phyloP scores from a whole-genome alignment of 2,888 invertebrate species.

The Leptinotarsa rubiginosa region DNA sequence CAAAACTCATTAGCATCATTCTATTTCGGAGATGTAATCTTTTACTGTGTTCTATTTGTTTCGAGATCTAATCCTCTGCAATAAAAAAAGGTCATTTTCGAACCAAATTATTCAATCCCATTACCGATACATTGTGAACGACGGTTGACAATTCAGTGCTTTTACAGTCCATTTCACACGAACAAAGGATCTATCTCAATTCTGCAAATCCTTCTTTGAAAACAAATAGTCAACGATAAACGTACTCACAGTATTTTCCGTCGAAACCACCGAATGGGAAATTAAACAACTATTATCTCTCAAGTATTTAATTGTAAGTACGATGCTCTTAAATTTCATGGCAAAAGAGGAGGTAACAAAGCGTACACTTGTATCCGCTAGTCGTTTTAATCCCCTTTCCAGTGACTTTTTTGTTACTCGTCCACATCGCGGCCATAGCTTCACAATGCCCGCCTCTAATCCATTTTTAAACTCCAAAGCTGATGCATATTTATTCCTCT shows the following conservation, averaged over 20 bases:
- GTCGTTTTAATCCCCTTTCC: conserved; percentile 41
- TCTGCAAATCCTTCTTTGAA: conserved; percentile 8
- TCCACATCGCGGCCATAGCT: conserved; percentile 56
- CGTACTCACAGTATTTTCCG: conserved; percentile 37
- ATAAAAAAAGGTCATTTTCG: neutral
- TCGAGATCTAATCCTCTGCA: no score
- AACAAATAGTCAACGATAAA: conserved; percentile 17
- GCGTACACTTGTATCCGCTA: conserved; percentile 55
- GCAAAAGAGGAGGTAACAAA: conserved; percentile 50
- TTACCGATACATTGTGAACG: conserved; percentile 12
- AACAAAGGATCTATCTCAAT: conserved; percentile 13
- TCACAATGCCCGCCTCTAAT: conserved; percentile 49
- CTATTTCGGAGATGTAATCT: no score
- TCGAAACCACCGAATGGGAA: conserved; percentile 42
- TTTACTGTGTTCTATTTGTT: no score
- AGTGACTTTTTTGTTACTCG: conserved; percentile 53
- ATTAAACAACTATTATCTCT: conserved; percentile 47
- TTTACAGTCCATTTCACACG: conserved; percentile 4
- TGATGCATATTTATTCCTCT: conserved; percentile 56
- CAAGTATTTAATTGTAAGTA: conserved; percentile 51
- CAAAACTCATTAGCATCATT: no score
- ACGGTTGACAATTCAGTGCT: conserved; percentile 16
- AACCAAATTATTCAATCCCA: conserved; percentile 1
- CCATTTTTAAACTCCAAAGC: conserved; percentile 57
- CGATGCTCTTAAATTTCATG: conserved; percentile 47